Conservation (phyloP, 2,113 vertebrate species). For the Procavia capensis region DNA sequence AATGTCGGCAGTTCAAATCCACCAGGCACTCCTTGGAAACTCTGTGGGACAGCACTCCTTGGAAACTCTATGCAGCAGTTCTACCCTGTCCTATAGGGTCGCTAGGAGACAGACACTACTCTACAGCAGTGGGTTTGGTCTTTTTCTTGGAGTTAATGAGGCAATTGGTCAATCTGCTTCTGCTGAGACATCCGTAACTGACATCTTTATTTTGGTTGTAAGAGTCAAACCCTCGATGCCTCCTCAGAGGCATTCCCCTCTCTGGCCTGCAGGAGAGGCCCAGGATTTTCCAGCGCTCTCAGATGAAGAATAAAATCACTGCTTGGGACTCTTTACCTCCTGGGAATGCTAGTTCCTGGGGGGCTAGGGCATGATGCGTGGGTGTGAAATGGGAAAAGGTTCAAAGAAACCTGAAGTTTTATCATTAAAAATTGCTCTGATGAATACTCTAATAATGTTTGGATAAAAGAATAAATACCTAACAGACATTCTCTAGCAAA, state of each 20-base stretch:
- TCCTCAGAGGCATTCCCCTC: neutral
- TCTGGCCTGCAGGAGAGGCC: neutral
- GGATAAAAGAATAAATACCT: conserved; percentile 39
- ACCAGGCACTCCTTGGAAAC: too few relatives aligned
- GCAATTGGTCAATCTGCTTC: neutral
- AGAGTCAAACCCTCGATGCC: neutral
- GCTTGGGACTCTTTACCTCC: conserved; percentile 37
- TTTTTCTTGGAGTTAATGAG: conserved; percentile 52
- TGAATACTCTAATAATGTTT: conserved; percentile 6
- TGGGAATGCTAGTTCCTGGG: conserved; percentile 25
- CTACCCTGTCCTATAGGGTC: too few relatives aligned
- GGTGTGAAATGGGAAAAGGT: conserved; percentile 14
- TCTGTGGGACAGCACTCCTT: too few relatives aligned
- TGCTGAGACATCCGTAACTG: neutral
- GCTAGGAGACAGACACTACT: too few relatives aligned
- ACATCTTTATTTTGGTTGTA: conserved; percentile 54
- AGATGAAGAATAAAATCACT: conserved; percentile 61
- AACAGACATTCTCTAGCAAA: conserved; percentile 26
- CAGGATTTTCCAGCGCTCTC: neutral
- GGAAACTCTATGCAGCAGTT: too few relatives aligned
- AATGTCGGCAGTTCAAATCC: too few relatives aligned
- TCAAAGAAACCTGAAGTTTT: neutral
- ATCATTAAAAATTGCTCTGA: neutral
- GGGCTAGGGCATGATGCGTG: conserved; percentile 51
- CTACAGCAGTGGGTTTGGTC: too few relatives aligned